Evolutionary conservation across 1,140 invertebrate species (phyloP).

Genomic region (Philotrypesis tridentata): DNA sequence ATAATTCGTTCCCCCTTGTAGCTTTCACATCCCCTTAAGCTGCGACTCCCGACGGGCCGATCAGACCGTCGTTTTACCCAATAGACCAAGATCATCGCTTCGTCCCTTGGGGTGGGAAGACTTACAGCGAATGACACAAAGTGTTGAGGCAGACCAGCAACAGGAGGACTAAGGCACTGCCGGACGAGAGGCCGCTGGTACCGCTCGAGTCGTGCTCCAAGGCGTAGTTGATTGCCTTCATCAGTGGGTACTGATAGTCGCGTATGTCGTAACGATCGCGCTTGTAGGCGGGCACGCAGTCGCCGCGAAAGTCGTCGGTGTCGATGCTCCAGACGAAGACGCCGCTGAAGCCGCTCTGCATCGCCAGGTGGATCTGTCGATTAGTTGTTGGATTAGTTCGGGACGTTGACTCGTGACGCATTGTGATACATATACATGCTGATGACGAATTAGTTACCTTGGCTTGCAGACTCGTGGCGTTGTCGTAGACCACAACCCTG

Average conservation of each 20-base stretch:
- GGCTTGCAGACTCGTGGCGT: constrained; percentile 76
- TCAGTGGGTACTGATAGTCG: constrained; percentile 74
- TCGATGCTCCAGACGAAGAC: constrained; percentile 90
- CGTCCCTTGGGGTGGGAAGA: not conserved
- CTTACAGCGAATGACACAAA: not conserved
- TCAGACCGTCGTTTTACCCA: not conserved
- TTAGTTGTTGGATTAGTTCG: not conserved
- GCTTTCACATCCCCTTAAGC: not conserved
- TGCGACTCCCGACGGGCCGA: not conserved
- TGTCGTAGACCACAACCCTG: constrained; percentile 79
- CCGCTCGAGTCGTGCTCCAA: constrained; percentile 16
- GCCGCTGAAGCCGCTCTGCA: constrained; percentile 80
- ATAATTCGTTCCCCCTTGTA: not conserved
- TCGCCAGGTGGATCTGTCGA: constrained; percentile 39
- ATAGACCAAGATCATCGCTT: not conserved
- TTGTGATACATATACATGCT: not conserved
- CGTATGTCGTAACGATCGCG: not conserved
- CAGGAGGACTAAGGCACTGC: not conserved
- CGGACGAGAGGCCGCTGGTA: not conserved
- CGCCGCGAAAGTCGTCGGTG: constrained; percentile 84
- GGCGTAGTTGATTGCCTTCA: constrained; percentile 75
- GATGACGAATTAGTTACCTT: constrained; percentile 74
- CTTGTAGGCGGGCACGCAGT: constrained; percentile 72
- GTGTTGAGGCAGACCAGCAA: not conserved
- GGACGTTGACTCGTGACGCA: no score